Evolutionary conservation across 2,797 vertebrate species (phyloP).

Genomic region (Pipistrellus pygmaeus): DNA sequence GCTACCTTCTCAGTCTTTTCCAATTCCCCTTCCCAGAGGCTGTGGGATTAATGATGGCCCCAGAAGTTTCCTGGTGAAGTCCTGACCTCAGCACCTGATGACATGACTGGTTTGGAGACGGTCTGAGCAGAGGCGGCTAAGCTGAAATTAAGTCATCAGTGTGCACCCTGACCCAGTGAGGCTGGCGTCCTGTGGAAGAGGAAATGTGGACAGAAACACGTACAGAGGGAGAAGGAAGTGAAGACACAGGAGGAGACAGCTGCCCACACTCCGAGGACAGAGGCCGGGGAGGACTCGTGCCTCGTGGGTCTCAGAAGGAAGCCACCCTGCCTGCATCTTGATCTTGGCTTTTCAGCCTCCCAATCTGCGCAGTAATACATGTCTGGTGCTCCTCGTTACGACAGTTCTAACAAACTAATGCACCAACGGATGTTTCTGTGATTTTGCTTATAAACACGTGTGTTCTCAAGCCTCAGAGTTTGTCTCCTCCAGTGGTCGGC

Average conservation of each 20-base stretch:
- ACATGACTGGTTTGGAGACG: not conserved
- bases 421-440: not conserved
- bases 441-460: not conserved
- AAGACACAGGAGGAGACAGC: not conserved
- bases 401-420: not conserved
- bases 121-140: not conserved
- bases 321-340: not conserved
- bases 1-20: not conserved
- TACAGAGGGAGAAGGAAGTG: not conserved
- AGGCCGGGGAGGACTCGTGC: not conserved
- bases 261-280: not conserved
- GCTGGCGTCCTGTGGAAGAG: not conserved
- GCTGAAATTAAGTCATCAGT: not conserved
- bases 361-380: not conserved
- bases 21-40: not conserved
- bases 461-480: not conserved
- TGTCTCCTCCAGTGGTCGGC: not conserved
- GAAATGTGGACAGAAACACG: not conserved
- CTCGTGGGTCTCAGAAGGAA: accelerated
- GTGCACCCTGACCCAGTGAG: not conserved
- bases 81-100: not conserved
- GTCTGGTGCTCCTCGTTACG: not conserved
- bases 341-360: not conserved
- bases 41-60: not conserved
- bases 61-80: not conserved